phyloP scores from a whole-genome alignment of 2,888 invertebrate species.

The Flexamia atlantica region DNA sequence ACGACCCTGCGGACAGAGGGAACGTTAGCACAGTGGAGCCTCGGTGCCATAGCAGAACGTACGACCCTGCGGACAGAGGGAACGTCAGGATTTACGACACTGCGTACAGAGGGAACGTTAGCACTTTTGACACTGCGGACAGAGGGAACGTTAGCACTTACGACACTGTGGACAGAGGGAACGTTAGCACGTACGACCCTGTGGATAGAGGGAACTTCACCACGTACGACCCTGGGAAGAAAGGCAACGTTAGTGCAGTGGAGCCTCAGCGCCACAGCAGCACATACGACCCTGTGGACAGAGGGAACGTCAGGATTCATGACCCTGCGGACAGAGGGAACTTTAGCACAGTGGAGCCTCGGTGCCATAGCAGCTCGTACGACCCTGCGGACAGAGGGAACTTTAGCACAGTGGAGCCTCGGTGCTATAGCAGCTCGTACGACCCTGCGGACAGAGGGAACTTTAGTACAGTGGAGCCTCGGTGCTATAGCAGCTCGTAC shows the following conservation, averaged over 20 bases:
- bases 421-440: not conserved
- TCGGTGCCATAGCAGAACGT: constrained; percentile 58
- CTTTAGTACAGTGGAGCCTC: too few species aligned
- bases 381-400: constrained; percentile 19
- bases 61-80: constrained; percentile 28
- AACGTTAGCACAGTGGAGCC: constrained; percentile 29
- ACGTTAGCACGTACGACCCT: constrained; percentile 53
- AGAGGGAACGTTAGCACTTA: constrained; percentile 60
- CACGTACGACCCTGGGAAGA: too few species aligned
- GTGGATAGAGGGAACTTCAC: not conserved
- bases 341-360: constrained; percentile 40
- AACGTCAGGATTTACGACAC: constrained; percentile 33
- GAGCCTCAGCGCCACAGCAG: too few species aligned
- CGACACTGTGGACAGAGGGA: constrained; percentile 4
- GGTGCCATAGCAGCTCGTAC: constrained; percentile 58
- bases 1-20: constrained; percentile 22
- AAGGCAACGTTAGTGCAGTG: too few species aligned
- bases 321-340: constrained; percentile 13
- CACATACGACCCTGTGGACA: too few species aligned
- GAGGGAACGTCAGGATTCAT: too few species aligned
- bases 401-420: not conserved
- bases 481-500: too few species aligned
- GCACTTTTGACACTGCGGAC: too few species aligned
- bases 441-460: too few species aligned
- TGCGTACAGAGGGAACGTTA: not conserved